A percentile compares a stretch with the other conserved stretches of the same genome.
These are phyloP conservation scores for Bovichtus diacanthus DNA, from an alignment of 2,797 vertebrate genomes.

Conservation along the genomic window DNA sequence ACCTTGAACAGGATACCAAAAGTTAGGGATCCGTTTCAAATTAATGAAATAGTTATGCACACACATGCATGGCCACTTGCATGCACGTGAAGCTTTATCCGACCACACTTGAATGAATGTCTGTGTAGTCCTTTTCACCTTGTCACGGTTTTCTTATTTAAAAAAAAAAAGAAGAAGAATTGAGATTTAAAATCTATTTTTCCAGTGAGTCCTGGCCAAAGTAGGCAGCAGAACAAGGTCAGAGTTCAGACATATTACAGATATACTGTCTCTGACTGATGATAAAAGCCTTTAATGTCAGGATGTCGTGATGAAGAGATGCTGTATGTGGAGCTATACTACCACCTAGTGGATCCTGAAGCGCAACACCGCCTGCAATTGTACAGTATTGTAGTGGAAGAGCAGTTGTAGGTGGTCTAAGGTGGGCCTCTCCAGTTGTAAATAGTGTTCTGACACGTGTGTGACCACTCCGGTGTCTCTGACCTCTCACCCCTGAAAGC, in stretches of 20 bases:
- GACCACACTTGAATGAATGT: constrained; percentile 1
- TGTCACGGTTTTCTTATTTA: not conserved
- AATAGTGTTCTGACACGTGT: constrained; percentile 81
- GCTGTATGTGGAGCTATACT: constrained; percentile 40
- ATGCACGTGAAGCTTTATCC: constrained; percentile 17
- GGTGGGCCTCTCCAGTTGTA: constrained; percentile 77
- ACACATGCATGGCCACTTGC: constrained; percentile 25
- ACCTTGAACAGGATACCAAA: constrained; percentile 75
- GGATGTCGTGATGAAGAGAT: constrained; percentile 6
- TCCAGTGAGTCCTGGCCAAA: not conserved
- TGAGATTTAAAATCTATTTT: not conserved
- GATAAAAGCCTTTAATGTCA: constrained; percentile 10
- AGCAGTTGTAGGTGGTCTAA: constrained; percentile 77
- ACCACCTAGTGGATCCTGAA: constrained; percentile 72
- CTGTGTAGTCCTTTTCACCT: not conserved
- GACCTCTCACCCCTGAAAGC: constrained; percentile 72
- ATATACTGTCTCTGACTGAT: constrained; percentile 14
- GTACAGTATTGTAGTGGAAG: constrained; percentile 24
- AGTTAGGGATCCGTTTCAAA: constrained; percentile 65
- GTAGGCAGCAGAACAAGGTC: not conserved
- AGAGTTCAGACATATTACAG: constrained; percentile 34
- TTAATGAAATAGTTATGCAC: constrained; percentile 52
- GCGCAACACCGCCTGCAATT: constrained; percentile 21
- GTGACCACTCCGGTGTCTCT: constrained; percentile 73
- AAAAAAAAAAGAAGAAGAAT: no score